Percentiles rank a stretch among this genome's conserved stretches.
Evolutionary conservation across 92 coral and sea anemone species (phyloP).

Genomic region (Umimayanthus chanpuru): DNA sequence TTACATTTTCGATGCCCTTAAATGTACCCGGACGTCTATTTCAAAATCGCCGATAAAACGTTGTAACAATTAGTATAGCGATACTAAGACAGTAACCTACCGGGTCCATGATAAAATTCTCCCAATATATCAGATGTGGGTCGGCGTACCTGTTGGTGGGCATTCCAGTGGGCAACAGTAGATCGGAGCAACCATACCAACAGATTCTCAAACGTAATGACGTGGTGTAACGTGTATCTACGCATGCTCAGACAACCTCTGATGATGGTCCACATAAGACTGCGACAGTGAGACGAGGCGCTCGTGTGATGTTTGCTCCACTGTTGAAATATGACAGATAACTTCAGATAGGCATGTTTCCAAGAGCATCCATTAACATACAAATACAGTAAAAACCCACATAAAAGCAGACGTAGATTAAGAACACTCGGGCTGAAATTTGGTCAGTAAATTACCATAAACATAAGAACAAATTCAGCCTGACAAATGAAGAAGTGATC

Average conservation of each 20-base stretch:
- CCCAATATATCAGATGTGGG: not conserved
- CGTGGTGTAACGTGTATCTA: constrained; percentile 63
- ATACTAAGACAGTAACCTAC: too few species aligned
- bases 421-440: too few species aligned
- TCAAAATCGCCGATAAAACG: too few species aligned
- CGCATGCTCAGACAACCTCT: constrained; percentile 67
- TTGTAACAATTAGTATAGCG: too few species aligned
- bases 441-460: too few species aligned
- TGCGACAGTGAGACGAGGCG: constrained; percentile 19
- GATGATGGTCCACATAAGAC: constrained; percentile 31
- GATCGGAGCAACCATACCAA: constrained; percentile 59
- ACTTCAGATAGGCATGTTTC: not conserved
- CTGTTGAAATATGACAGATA: not conserved
- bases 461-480: too few species aligned
- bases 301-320: not conserved
- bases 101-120: not conserved
- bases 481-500: too few species aligned
- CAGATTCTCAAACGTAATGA: constrained; percentile 52
- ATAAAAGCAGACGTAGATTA: too few species aligned
- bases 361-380: not conserved
- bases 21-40: too few species aligned
- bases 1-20: too few species aligned
- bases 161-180: constrained; percentile 4
- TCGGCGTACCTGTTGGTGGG: constrained; percentile 12
- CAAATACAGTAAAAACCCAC: not conserved